Evolutionary conservation across 2,113 vertebrate genomes (phyloP).

Genomic region (Pituophis catenifer): DNA sequence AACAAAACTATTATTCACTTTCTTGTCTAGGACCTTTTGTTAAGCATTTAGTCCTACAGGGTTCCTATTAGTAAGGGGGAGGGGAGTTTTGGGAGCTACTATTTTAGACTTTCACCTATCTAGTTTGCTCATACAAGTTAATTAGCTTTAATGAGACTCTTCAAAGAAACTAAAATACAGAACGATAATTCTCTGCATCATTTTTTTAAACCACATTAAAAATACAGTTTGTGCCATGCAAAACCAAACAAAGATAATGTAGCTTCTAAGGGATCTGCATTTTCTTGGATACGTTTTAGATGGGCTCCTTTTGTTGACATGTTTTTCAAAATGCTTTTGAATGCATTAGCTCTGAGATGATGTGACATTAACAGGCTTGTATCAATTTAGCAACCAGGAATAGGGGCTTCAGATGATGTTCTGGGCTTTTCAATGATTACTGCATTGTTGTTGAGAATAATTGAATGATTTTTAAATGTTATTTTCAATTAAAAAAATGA

Average conservation of each 20-base stretch:
- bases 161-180: neutral
- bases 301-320: neutral
- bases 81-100: neutral
- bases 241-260: neutral
- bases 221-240: neutral
- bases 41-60: neutral
- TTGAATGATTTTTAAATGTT: neutral
- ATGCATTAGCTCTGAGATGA: neutral
- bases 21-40: neutral
- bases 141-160: slow-evolving; percentile 1
- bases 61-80: no score
- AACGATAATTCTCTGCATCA: neutral
- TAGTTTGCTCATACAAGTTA: neutral
- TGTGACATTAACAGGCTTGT: neutral
- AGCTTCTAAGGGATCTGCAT: neutral
- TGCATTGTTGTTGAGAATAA: neutral
- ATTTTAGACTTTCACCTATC: neutral
- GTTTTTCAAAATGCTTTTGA: neutral
- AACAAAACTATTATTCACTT: neutral
- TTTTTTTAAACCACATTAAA: neutral
- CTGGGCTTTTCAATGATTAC: neutral
- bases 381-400: neutral
- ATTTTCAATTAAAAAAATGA: neutral
- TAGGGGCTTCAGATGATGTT: neutral
- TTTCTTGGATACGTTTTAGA: neutral